Conservation (phyloP, 2,113 vertebrate species). For the Phalacrocorax carbo region DNA sequence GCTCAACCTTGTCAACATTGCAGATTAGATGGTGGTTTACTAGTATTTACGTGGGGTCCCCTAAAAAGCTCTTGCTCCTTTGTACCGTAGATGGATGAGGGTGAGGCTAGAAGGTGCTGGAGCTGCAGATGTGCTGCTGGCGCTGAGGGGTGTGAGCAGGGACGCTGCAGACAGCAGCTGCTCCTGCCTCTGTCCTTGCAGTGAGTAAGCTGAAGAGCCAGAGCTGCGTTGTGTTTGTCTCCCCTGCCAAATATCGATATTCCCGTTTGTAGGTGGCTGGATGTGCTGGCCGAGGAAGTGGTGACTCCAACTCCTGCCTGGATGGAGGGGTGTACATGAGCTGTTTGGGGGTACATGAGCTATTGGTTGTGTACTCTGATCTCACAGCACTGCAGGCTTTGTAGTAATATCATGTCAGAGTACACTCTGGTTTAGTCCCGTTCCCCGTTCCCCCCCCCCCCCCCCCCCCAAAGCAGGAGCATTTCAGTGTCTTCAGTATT, state of each 20-base stretch:
- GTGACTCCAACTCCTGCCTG: background rate
- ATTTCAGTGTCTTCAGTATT: background rate
- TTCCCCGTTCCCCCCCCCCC: background rate
- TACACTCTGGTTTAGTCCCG: background rate
- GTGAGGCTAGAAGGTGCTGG: background rate
- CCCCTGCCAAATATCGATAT: fast-evolving
- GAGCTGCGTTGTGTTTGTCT: background rate
- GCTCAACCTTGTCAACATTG: fast-evolving
- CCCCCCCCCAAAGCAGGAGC: background rate
- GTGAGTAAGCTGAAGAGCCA: background rate
- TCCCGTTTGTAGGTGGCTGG: fast-evolving
- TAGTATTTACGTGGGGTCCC: fast-evolving
- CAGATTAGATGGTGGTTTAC: background rate
- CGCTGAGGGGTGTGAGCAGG: background rate
- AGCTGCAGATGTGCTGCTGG: fast-evolving
- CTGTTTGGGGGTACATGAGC: fast-evolving
- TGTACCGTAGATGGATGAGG: fast-evolving
- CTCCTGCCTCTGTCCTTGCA: background rate
- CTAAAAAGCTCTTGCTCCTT: background rate
- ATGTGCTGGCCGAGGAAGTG: background rate
- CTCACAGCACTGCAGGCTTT: background rate
- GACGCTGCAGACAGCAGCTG: background rate
- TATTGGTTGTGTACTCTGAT: fast-evolving
- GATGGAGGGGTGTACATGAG: fast-evolving
- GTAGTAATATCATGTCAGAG: background rate